A percentile compares a stretch with the other conserved stretches of the same genome.
Conservation (phyloP, 2,797 vertebrate species). For the Poecilia picta region DNA sequence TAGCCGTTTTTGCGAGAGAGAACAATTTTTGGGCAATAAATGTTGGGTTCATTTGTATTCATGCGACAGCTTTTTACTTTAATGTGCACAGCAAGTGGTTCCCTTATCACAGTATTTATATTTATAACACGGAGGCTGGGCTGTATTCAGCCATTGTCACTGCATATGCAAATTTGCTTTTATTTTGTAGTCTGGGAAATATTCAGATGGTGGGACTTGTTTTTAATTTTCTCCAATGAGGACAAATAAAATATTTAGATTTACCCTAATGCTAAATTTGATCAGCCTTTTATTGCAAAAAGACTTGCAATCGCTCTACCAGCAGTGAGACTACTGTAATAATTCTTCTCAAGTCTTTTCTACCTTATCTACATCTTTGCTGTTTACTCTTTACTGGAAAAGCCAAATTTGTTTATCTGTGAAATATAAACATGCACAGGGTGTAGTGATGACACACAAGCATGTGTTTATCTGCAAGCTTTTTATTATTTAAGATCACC, state of each 20-base stretch:
- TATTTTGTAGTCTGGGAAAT: constrained; percentile 53
- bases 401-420: constrained; percentile 5
- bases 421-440: constrained; percentile 20
- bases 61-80: not conserved
- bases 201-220: constrained; percentile 53
- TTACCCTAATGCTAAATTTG: constrained; percentile 56
- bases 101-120: not conserved
- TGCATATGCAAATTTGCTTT: constrained; percentile 47
- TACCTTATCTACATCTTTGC: constrained; percentile 22
- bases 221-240: constrained; percentile 61
- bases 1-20: not conserved
- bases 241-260: constrained; percentile 47
- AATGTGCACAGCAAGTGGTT: constrained; percentile 10
- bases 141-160: constrained; percentile 1
- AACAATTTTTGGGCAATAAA: not conserved
- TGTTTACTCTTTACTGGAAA: not conserved
- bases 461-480: not conserved
- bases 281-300: constrained; percentile 61
- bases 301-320: constrained; percentile 54
- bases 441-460: not conserved
- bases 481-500: constrained; percentile 7
- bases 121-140: not conserved
- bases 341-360: constrained; percentile 31
- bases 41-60: not conserved
- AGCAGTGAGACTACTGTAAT: constrained; percentile 60